Evolutionary conservation across 2,797 vertebrate species (phyloP).

Genomic region (Peromyscus melanophrys): DNA sequence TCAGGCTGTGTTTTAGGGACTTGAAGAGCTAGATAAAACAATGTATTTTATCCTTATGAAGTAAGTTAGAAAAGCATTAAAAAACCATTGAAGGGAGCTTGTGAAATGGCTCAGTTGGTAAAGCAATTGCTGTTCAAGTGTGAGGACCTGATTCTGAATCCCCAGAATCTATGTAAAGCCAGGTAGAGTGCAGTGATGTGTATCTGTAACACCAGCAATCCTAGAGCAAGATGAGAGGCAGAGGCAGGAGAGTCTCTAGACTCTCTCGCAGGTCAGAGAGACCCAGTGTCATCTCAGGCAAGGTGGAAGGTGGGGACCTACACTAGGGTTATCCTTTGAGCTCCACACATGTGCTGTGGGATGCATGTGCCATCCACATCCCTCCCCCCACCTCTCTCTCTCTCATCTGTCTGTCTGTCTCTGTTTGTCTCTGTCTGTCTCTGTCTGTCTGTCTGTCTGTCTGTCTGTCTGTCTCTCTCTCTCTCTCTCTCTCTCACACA

Average conservation of each 20-base stretch:
- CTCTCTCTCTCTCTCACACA: background rate
- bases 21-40: conserved; percentile 12
- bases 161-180: background rate
- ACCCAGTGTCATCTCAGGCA: background rate
- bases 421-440: too few species aligned
- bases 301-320: background rate
- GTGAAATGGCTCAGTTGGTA: background rate
- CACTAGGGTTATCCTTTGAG: background rate
- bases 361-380: too few species aligned
- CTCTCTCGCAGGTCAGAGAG: background rate
- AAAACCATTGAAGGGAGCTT: background rate
- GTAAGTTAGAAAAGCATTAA: conserved; percentile 33
- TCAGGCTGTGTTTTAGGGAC: background rate
- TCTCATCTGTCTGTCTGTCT: background rate
- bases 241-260: background rate
- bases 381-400: background rate
- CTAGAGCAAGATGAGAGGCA: background rate
- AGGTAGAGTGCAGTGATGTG: background rate
- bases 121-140: background rate
- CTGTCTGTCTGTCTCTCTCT: too few species aligned
- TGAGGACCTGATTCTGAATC: background rate
- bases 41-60: background rate
- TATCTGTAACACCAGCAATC: background rate
- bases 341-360: background rate
- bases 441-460: too few species aligned